These are phyloP conservation scores for Puntigrus tetrazona DNA, from an alignment of 2,113 vertebrate species.

Conservation along the genomic window DNA sequence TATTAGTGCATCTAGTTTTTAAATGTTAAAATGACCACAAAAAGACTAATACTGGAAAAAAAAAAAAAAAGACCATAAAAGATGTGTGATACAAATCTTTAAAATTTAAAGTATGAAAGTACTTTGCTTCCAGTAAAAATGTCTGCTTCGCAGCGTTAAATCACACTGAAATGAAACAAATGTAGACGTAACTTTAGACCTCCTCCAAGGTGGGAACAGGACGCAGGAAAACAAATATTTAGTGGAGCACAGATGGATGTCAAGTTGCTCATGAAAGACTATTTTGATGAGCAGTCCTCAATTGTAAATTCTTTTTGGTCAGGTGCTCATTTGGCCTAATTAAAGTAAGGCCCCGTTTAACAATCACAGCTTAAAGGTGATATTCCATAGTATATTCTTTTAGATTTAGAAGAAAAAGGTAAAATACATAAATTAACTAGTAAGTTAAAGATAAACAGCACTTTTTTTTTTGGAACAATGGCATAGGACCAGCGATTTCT, in stretches of 20 bases:
- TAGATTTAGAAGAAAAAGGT: conserved; percentile 53
- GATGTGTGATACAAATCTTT: conserved; percentile 52
- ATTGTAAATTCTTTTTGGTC: conserved; percentile 22
- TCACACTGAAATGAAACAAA: not conserved
- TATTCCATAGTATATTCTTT: conserved; percentile 68
- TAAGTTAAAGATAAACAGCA: conserved; percentile 65
- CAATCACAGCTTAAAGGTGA: conserved; percentile 58
- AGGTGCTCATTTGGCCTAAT: conserved; percentile 1
- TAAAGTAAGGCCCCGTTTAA: not conserved
- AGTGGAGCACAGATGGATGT: not conserved
- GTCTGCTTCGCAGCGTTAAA: conserved; percentile 21
- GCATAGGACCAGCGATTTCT: conserved; percentile 63
- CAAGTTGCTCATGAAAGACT: not conserved
- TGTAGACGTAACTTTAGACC: conserved; percentile 1
- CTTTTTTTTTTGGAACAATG: conserved; percentile 71
- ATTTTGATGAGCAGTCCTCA: conserved; percentile 9
- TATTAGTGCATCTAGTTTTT: conserved; percentile 77
- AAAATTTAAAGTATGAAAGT: conserved; percentile 56
- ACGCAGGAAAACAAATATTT: not conserved
- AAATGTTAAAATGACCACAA: conserved; percentile 66
- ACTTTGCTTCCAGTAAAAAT: conserved; percentile 51
- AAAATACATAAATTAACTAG: conserved; percentile 63
- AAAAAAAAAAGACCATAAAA: not conserved
- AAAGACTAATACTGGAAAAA: not conserved
- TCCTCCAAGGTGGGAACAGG: not conserved